Percentiles rank a stretch among this genome's conserved stretches.
phyloP scores from a whole-genome alignment of 2,797 vertebrate genomes.

The Psittacula derbiana region DNA sequence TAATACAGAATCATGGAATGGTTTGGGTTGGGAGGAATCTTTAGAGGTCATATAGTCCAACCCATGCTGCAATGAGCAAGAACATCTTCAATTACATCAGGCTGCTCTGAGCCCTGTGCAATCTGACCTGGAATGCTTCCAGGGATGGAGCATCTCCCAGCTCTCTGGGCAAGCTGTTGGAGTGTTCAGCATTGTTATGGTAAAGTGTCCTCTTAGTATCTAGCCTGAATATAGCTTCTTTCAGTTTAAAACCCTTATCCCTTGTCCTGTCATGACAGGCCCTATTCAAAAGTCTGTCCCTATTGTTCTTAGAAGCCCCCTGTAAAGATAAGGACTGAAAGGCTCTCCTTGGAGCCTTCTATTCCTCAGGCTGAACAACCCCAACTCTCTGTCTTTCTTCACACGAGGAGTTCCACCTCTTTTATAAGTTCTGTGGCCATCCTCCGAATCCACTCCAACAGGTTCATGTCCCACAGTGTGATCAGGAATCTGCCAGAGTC shows the following conservation, averaged over 20 bases:
- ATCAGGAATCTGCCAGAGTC: not conserved
- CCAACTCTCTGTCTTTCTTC: not conserved
- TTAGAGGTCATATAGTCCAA: not conserved
- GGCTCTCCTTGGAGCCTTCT: rapidly evolving
- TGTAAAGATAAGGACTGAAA: not conserved
- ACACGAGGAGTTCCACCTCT: rapidly evolving
- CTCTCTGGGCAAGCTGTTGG: not conserved
- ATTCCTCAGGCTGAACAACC: not conserved
- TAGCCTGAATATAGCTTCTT: not conserved
- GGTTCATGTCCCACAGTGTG: not conserved
- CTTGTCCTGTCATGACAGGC: rapidly evolving
- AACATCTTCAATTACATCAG: not conserved
- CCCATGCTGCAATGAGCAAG: rapidly evolving
- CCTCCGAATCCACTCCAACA: rapidly evolving
- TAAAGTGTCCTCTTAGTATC: not conserved
- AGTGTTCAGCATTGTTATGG: rapidly evolving
- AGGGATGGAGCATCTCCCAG: not conserved
- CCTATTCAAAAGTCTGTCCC: not conserved
- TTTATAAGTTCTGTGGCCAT: not conserved
- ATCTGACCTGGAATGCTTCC: not conserved
- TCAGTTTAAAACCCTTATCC: not conserved
- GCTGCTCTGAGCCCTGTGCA: not conserved
- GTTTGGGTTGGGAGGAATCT: not conserved
- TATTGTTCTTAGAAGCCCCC: not conserved
- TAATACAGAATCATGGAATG: not conserved